These are phyloP conservation scores for Leptodactylus fallax DNA, from an alignment of 2,797 vertebrate species.

Conservation along the genomic window DNA sequence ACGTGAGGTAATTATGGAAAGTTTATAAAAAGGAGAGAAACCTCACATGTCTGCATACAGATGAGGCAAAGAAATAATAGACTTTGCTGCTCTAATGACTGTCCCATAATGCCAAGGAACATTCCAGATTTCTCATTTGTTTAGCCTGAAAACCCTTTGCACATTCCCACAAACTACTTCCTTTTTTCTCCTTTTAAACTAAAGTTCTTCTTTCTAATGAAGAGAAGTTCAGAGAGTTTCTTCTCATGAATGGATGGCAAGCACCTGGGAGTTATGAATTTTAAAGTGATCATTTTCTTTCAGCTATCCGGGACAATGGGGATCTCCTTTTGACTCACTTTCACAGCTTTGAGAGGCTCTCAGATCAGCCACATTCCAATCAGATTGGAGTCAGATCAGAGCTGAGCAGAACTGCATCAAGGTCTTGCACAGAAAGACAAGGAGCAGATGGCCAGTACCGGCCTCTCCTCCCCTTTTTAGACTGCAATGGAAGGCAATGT, in stretches of 20 bases:
- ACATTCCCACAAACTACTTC: slow-evolving; percentile 87
- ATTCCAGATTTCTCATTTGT: slow-evolving; percentile 86
- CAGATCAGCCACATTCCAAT: slow-evolving; percentile 92
- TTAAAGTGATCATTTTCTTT: slow-evolving; percentile 88
- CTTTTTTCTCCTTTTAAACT: slow-evolving; percentile 81
- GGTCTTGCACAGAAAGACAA: slow-evolving; percentile 92
- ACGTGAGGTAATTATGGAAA: slow-evolving; percentile 52
- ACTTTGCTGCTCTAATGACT: slow-evolving; percentile 55
- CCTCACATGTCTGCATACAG: slow-evolving; percentile 63
- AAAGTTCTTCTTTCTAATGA: slow-evolving; percentile 84
- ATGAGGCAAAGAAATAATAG: slow-evolving; percentile 57
- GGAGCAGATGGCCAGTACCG: slow-evolving; percentile 97
- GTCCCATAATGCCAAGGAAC: slow-evolving; percentile 77
- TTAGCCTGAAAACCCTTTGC: slow-evolving; percentile 82
- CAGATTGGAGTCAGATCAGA: slow-evolving; percentile 92
- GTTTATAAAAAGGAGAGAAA: slow-evolving; percentile 49
- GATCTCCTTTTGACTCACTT: slow-evolving; percentile 90
- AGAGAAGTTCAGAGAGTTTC: slow-evolving; percentile 84
- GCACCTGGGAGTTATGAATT: slow-evolving; percentile 86
- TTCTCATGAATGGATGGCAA: slow-evolving; percentile 82
- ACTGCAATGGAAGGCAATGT: slow-evolving; percentile 83
- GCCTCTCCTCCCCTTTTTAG: slow-evolving; percentile 91
- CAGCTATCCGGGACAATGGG: slow-evolving; percentile 79
- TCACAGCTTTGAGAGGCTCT: slow-evolving; percentile 84
- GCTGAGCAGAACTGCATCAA: slow-evolving; percentile 84